phyloP scores from a whole-genome alignment of 2,113 vertebrate genomes.

The Apaloderma vittatum region DNA sequence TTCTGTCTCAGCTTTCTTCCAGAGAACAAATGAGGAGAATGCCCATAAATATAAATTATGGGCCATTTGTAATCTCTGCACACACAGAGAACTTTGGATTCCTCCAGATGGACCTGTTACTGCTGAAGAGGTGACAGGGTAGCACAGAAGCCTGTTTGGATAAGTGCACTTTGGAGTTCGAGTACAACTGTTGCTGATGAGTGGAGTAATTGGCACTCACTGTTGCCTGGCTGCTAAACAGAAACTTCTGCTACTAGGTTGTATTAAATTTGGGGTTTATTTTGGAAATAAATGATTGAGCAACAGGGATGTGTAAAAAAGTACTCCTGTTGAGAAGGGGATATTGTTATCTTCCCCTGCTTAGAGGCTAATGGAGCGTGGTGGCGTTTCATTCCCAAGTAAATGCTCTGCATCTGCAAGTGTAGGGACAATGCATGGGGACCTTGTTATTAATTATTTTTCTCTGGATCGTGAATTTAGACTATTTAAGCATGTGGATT shows the following conservation, averaged over 20 bases:
- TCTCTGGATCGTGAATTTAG: not conserved
- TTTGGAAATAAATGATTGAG: not conserved
- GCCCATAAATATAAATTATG: not conserved
- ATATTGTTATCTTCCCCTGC: fast-evolving
- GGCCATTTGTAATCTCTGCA: not conserved
- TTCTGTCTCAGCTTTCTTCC: not conserved
- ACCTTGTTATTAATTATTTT: not conserved
- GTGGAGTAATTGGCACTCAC: not conserved
- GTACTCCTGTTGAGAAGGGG: fast-evolving
- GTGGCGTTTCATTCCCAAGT: not conserved
- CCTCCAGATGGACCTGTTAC: not conserved
- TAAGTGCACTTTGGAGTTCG: not conserved
- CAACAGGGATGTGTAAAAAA: not conserved
- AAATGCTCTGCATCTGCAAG: fast-evolving
- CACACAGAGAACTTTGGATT: not conserved
- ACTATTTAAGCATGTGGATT: not conserved
- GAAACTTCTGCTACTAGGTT: not conserved
- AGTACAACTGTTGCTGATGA: not conserved
- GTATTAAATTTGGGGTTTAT: not conserved
- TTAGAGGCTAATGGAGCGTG: not conserved
- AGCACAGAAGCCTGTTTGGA: not conserved
- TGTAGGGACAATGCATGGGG: not conserved
- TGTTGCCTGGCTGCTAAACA: not conserved
- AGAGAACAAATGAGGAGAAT: not conserved
- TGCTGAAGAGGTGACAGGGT: not conserved